Evolutionary conservation across 2,113 vertebrate genomes (phyloP).

Genomic region (Rhineura floridana): DNA sequence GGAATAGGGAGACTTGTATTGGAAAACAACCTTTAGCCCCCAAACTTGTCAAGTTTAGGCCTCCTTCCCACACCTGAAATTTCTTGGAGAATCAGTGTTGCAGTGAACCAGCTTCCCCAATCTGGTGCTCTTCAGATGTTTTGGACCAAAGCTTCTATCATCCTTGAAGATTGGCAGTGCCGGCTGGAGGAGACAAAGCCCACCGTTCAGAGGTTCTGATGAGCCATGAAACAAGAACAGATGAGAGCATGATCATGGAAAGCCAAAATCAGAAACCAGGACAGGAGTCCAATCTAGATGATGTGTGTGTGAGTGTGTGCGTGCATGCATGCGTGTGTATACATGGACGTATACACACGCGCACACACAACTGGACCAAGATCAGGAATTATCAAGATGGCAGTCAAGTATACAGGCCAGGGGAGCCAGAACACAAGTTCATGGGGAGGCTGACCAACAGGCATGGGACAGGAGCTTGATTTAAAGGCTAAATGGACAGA

Average conservation of each 20-base stretch:
- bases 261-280: background rate
- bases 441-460: background rate
- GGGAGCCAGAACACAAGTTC: background rate
- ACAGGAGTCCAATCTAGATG: background rate
- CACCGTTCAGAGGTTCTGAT: background rate
- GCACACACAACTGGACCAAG: background rate
- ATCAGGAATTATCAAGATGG: background rate
- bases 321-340: too few relatives aligned
- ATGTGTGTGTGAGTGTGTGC: background rate
- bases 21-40: background rate
- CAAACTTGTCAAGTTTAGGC: background rate
- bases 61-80: background rate
- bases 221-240: background rate
- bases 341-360: too few relatives aligned
- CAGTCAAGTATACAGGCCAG: background rate
- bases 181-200: background rate
- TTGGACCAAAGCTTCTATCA: too few relatives aligned
- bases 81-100: background rate
- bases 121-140: too few relatives aligned
- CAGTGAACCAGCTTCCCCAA: too few relatives aligned
- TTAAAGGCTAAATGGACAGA: background rate
- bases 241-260: too few relatives aligned
- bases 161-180: too few relatives aligned
- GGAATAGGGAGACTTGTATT: too few relatives aligned
- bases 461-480: background rate